Evolutionary conservation across 2,888 invertebrate species (phyloP), one percentile per base, ranked within the genome.

Genomic region (Sphaerophoria taeniata): DNA sequence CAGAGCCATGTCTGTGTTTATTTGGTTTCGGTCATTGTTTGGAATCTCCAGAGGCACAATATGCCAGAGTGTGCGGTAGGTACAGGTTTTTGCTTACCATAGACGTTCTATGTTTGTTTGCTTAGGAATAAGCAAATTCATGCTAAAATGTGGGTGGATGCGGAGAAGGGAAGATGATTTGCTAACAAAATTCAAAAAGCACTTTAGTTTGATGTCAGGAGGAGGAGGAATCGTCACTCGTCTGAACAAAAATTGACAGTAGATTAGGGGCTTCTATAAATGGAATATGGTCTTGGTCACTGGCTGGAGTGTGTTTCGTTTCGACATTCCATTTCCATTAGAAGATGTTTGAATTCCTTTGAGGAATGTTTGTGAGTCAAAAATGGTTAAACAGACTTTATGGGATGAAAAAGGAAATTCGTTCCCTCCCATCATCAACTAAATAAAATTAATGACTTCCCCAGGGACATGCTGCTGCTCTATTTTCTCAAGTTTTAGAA

Each of bases 81-180:
- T 58, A 33, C 56, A 69, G 65, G 65, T 65, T 65, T 34, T 34
- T 24, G 7, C 43, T 43, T 43, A 3, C 14, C 16, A 49, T 36
- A 63, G 12, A 5, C 47, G 14, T 60, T 12, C 43, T 47, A 14
- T n/a, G 31, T 43, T 43, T 16, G 81, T 85, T 85, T 76, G 72
- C 51, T 72, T 73, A 81, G 61, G 45, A 85, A 85, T 85, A 85
- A 85, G 85, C 81, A 72, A 76, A 75, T 72, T 76, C 85, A 85
- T 76, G 85, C 81, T 85, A 76, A 80, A 81, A 85, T 85, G 69
- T 31, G 56, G 56, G 6, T 9, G 33, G 55, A 51, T 58, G 53
- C 24, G 47, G 6, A 36, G 12, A 4, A n/a, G 11, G 11, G 14
- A 63, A 11, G 14, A 71, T 31, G 31, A 43, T 47, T 43, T 67